Evolutionary conservation across 2,113 vertebrate genomes (phyloP).

Genomic region (Sterna hirundo): DNA sequence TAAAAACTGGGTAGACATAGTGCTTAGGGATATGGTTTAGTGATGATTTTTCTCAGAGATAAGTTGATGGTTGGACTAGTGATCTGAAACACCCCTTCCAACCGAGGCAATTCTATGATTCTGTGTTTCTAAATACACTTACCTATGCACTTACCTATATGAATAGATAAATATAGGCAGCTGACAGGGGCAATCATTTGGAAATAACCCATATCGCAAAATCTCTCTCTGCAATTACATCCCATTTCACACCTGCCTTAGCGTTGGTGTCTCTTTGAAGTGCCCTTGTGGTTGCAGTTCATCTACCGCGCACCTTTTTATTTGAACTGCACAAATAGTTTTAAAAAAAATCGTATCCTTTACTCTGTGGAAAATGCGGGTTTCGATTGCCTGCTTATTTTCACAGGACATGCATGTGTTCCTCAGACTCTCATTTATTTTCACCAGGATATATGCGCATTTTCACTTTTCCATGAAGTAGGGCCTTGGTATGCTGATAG

Average conservation of each 20-base stretch:
- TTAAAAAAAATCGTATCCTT: neutral
- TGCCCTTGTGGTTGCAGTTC: neutral
- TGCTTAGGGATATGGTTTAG: too few species aligned
- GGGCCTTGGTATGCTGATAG: neutral
- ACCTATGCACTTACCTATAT: neutral
- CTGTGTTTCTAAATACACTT: neutral
- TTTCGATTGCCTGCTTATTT: neutral
- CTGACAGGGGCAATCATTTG: neutral
- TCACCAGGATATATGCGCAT: neutral
- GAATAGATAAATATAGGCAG: neutral
- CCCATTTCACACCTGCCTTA: neutral
- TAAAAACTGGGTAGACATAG: too few species aligned
- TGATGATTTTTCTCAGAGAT: too few species aligned
- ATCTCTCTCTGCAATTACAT: neutral
- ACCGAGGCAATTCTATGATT: too few species aligned
- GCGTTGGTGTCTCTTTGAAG: neutral
- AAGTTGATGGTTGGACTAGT: too few species aligned
- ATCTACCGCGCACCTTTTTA: neutral
- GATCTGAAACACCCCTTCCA: too few species aligned
- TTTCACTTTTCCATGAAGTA: neutral
- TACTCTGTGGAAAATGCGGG: neutral
- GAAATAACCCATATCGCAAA: neutral
- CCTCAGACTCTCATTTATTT: neutral
- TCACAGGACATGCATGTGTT: accelerated
- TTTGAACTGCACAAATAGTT: neutral